Base-by-base conservation (phyloP, 2,888 invertebrate genomes). In the Endotricha flammealis region DNA sequence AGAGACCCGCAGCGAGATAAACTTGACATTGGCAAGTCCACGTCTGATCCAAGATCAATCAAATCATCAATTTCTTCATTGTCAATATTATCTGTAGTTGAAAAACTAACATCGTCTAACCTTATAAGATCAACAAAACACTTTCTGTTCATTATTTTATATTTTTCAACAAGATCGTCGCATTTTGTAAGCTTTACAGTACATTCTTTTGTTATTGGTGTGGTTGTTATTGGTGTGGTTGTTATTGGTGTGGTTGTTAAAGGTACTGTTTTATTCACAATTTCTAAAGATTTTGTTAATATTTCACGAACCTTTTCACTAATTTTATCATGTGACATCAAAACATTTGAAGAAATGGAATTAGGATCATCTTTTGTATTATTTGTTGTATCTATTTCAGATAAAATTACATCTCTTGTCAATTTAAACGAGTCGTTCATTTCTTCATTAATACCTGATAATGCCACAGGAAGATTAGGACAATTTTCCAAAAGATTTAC, bases 121-220 rank as follows among this genome's bases (percentile, higher is more conserved):
- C 70, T 60, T 29, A 63, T 39, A 34, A 80, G 53, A 40, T 58
- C 50, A 13, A 74, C 55, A 37, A 39, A 63, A 49, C 70, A 78
- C 23, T 50, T 42, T 13, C 48, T 45, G 11, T 56, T 65, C 11
- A 59, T 42, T 23, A 47, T 41, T 43, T 64, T 50, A 36, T 60
- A 57, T 41, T 57, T 57, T 40, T 57, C 53, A n/a, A 63, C 44
- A 8, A 75, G 48, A 9, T 64, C 46, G 22, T 76, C 74, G 39
- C 76, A 77, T 32, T 58, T 70, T 1, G 35, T 37, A 25, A 76
- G 44, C 48, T 58, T 62, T 4, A 80, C 53, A 39, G 42, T 50
- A 47, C 73, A 76, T n/a, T n/a, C n/a, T n/a, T n/a, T n/a, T n/a
- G n/a, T n/a, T n/a, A n/a, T n/a, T n/a, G n/a, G n/a, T n/a, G n/a